A percentile compares a stretch with the other conserved stretches of the same genome.
Evolutionary conservation across 2,797 vertebrate species (phyloP).

Genomic region (Tauraco hartlaubi): DNA sequence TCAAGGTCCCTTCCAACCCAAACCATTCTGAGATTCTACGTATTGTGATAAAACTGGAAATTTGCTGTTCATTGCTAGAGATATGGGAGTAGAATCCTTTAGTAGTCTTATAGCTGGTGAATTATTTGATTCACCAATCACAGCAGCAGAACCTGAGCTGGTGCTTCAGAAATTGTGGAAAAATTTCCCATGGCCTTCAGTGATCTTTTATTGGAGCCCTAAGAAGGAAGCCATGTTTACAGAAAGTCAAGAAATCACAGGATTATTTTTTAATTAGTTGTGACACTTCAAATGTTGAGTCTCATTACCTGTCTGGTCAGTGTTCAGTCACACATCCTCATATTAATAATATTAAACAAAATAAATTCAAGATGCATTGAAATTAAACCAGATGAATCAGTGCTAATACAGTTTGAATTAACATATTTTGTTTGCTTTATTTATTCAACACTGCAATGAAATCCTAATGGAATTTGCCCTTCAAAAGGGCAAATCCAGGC

Average conservation of each 20-base stretch:
- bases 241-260: neutral
- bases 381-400: neutral
- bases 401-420: neutral
- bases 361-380: neutral
- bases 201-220: neutral
- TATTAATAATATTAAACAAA: slow-evolving; percentile 4
- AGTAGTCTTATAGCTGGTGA: neutral
- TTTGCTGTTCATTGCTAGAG: neutral
- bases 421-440: slow-evolving; percentile 8
- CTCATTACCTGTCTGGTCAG: neutral
- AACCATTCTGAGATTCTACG: no score
- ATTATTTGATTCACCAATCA: neutral
- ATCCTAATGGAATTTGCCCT: slow-evolving; percentile 17
- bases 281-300: neutral
- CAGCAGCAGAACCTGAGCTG: neutral
- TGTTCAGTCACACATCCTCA: neutral
- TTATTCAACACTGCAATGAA: slow-evolving; percentile 16
- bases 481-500: slow-evolving; percentile 2
- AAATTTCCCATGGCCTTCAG: neutral
- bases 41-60: neutral
- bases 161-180: neutral
- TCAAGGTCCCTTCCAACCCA: no score
- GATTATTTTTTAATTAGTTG: neutral
- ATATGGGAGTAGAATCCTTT: neutral
- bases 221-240: neutral